Evolutionary conservation across 1,140 invertebrate genomes (phyloP), one percentile per base, ranked within the genome.

Genomic region (Lasioglossum albipes): DNA sequence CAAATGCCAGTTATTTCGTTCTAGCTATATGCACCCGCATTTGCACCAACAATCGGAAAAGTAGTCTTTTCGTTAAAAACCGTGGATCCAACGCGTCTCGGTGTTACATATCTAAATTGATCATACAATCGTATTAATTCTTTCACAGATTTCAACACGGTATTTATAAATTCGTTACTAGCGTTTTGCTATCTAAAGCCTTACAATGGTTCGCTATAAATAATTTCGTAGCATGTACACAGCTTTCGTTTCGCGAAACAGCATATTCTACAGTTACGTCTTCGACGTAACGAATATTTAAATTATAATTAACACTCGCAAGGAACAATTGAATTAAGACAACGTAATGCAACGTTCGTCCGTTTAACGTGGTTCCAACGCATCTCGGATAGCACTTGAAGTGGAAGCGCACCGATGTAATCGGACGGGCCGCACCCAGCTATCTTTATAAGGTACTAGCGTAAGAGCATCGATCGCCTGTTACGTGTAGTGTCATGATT

Each of bases 241-340:
- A 86, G 73, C 80, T n/a, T 59, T 59, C 7, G 75, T 83, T 86
- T 83, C 80, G 83, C 72, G 83, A 18, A 64, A 68, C 65, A 79
- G 70, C 71, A 57, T 62, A 41, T 65, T 20, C 74, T 59, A n/a
- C 65, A 75, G 16, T 62, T 68, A 71, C 57, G 31, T 45, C 5
- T 52, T 67, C 20, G 57, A n/a, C 57, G n/a, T 22, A 76, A 75
- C 31, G 61, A 20, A 79, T 79, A 54, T 49, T 70, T 79, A 65
- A 79, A 65, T 79, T 71, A 71, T 52, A 61, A 75, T 59, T 66
- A 76, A 77, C 41, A 67, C 41, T 72, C 45, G 16, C 49, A 65
- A 84, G 83, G 70, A 85, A 85, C 84, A 78, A 85, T 81, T 52
- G 41, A 45, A 54, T 68, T 36, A 42, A 75, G 75, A 69, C 61